Evolutionary conservation across 1,140 invertebrate species (phyloP), one percentile per base, ranked within the genome.

Genomic region (Drosophila insularis): DNA sequence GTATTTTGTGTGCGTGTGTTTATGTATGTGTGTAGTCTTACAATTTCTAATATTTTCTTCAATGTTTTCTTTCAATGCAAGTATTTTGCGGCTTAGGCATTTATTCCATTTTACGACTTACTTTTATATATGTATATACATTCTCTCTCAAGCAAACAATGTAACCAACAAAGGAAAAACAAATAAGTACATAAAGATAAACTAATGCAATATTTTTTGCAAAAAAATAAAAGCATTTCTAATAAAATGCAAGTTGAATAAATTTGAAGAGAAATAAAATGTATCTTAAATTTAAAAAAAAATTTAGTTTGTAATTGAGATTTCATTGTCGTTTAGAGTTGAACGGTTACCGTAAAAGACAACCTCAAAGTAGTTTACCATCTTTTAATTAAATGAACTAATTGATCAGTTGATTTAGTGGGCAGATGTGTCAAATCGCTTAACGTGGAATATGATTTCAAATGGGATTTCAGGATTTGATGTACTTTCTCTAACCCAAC

Each of bases 91-190:
- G 43, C 43, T 50, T 21, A 50, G 17, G 43, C 43, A 50, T 50
- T 50, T 50, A 50, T 50, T 50, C 17, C 10, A 50, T 50, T 50
- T 50, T 50, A 50, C 43, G 43, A 17, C 11, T 50, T 21, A 21
- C 19, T 1, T 50, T 10, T 11, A 27, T 27, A 5, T 21, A 11
- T 11, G 6, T 27, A 5, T 21, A 11, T 11, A 21, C n/a, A 50
- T 50, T 50, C 27, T 27, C 27, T 50, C 2, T 3, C 2, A 21
- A 50, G 43, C 43, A 50, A 50, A 50, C 43, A 50, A 50, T 50
- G 17, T 21, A 21, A 35, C 32, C 32, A 35, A 35, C 1, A 8
- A 11, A 35, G 10, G 7, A 35, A 35, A 50, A 21, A 50, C 17
- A 50, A 50, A 21, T 8, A 50, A 21, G 2, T 8, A 50, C 21